Evolutionary conservation across 2,888 invertebrate species (phyloP).

Genomic region (Drosophila birchii): DNA sequence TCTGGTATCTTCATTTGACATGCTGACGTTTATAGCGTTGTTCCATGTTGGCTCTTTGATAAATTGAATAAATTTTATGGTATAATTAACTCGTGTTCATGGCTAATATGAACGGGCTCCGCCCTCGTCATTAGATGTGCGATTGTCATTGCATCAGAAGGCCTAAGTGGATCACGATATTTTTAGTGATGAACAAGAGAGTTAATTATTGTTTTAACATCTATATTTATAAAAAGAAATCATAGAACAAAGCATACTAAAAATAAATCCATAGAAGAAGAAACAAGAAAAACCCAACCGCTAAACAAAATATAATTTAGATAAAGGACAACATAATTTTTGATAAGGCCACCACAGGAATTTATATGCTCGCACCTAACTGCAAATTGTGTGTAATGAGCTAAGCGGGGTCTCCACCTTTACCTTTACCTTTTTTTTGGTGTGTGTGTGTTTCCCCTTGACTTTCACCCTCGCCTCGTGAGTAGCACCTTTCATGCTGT

Average conservation of each 20-base stretch:
- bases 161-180: constrained; percentile 38
- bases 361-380: constrained; percentile 84
- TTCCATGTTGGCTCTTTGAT: constrained; percentile 62
- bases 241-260: not conserved
- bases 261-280: constrained; percentile 19
- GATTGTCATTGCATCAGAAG: constrained; percentile 17
- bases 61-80: constrained; percentile 69
- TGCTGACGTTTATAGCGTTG: constrained; percentile 56
- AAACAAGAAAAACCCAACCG: not conserved
- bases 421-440: constrained; percentile 33
- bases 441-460: constrained; percentile 3
- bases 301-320: constrained; percentile 73
- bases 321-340: constrained; percentile 76
- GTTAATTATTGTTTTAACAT: not conserved
- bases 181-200: constrained; percentile 1
- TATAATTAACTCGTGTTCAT: constrained; percentile 70
- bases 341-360: constrained; percentile 65
- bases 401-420: constrained; percentile 74
- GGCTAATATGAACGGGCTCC: constrained; percentile 62
- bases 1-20: constrained; percentile 60
- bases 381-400: constrained; percentile 83
- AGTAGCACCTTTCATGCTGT: constrained; percentile 72
- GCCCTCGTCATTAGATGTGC: constrained; percentile 53
- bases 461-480: constrained; percentile 52
- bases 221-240: not conserved